phyloP scores from a whole-genome alignment of 2,888 invertebrate genomes.

The Sminthurinus aureus region DNA sequence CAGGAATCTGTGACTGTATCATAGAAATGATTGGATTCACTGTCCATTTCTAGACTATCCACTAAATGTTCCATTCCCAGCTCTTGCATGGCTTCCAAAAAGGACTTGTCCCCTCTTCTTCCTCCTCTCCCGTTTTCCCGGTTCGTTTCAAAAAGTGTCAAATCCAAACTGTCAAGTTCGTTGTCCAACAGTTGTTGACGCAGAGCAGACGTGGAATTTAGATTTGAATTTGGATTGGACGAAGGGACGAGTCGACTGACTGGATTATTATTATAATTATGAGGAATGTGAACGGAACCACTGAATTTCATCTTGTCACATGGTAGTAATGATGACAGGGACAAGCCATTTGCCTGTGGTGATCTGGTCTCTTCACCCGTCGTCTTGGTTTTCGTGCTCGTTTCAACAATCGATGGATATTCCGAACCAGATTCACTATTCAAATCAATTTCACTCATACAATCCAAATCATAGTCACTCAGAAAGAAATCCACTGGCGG shows the following conservation, averaged over 20 bases:
- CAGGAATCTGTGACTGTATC: constrained; percentile 43
- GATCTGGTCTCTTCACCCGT: neutral
- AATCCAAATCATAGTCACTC: constrained; percentile 55
- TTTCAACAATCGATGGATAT: constrained; percentile 23
- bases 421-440: constrained; percentile 56
- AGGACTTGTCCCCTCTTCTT: constrained; percentile 26
- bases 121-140: constrained; percentile 34
- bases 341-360: no score
- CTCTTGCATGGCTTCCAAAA: constrained; percentile 38
- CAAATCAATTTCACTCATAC: constrained; percentile 60
- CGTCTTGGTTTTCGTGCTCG: constrained; percentile 1
- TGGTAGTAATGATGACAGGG: neutral
- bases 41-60: constrained; percentile 16
- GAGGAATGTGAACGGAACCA: constrained; percentile 22
- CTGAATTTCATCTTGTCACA: constrained; percentile 44
- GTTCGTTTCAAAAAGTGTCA: constrained; percentile 70
- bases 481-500: constrained; percentile 23
- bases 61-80: constrained; percentile 26
- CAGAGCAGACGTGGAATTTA: neutral
- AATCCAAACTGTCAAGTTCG: constrained; percentile 74
- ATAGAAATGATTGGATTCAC: constrained; percentile 45
- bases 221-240: neutral
- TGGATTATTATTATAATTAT: neutral
- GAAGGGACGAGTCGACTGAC: neutral
- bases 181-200: constrained; percentile 44